Conservation (phyloP, 2,888 invertebrate species). For the Drosophila flavopinicola region DNA sequence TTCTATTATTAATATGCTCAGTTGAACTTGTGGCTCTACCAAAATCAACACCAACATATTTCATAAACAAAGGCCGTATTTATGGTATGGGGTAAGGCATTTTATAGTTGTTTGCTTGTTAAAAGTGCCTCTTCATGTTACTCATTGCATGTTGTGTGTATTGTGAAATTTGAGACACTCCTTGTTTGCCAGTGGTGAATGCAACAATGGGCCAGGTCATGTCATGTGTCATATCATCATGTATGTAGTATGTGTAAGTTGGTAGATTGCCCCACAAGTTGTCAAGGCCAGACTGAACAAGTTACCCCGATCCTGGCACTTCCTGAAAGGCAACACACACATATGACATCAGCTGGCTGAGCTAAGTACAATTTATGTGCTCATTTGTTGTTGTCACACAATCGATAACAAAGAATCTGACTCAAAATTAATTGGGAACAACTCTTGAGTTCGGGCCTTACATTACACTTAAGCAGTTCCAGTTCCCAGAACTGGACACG, state of each 20-base stretch:
- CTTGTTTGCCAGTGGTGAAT: slow-evolving; percentile 26
- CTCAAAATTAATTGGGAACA: slow-evolving; percentile 46
- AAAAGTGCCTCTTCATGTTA: background rate
- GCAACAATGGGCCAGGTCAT: slow-evolving; percentile 41
- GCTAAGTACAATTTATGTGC: slow-evolving; percentile 29
- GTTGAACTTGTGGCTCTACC: too few relatives aligned
- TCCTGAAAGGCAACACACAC: background rate
- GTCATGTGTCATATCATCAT: slow-evolving; percentile 31
- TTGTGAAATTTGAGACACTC: slow-evolving; percentile 36
- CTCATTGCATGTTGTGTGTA: slow-evolving; percentile 7
- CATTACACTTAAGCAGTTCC: slow-evolving; percentile 25
- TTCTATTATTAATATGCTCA: too few relatives aligned
- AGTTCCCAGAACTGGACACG: slow-evolving; percentile 29
- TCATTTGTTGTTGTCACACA: slow-evolving; percentile 59
- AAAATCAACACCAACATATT: too few relatives aligned
- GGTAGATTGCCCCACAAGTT: slow-evolving; percentile 41
- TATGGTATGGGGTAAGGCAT: background rate
- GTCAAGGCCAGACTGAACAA: slow-evolving; percentile 42
- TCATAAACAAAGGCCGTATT: too few relatives aligned
- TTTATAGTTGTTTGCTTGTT: slow-evolving; percentile 1
- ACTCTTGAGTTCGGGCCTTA: slow-evolving; percentile 28
- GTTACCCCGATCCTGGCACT: slow-evolving; percentile 24
- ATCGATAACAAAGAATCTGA: slow-evolving; percentile 61
- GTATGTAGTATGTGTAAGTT: slow-evolving; percentile 19
- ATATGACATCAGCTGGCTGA: slow-evolving; percentile 49